Percentiles rank a stretch among this genome's conserved stretches.
Conservation (phyloP, 2,113 vertebrate genomes). For the Lucifuga dentata region DNA sequence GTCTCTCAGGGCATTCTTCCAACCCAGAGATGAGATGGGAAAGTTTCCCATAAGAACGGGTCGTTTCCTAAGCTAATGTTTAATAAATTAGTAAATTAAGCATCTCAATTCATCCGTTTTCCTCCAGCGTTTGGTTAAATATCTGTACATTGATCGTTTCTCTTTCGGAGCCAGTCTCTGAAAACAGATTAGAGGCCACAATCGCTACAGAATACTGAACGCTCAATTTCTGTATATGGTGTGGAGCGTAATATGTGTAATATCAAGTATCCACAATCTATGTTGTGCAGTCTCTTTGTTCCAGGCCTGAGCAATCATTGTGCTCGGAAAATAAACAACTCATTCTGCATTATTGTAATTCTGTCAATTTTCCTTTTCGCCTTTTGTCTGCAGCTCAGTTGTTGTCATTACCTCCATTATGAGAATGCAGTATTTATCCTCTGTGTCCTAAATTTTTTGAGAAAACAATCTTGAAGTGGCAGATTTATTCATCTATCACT, state of each 20-base stretch:
- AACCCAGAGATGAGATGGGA: slow-evolving; percentile 58
- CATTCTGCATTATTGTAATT: background rate
- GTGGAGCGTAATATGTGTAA: background rate
- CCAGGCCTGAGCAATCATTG: too few species aligned
- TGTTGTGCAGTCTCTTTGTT: too few species aligned
- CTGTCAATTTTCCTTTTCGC: background rate
- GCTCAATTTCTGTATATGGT: slow-evolving; percentile 2
- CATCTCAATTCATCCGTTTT: slow-evolving; percentile 31
- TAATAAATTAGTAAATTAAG: slow-evolving; percentile 51
- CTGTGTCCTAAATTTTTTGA: too few species aligned
- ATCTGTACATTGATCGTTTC: slow-evolving; percentile 24
- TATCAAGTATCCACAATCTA: background rate
- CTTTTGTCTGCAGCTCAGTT: background rate
- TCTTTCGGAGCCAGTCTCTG: background rate
- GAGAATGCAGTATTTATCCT: too few species aligned
- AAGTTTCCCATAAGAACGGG: slow-evolving; percentile 28
- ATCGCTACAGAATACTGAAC: background rate
- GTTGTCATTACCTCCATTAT: background rate
- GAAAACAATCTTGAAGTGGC: too few species aligned
- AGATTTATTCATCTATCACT: too few species aligned
- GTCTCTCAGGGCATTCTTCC: slow-evolving; percentile 56
- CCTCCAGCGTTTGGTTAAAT: slow-evolving; percentile 34
- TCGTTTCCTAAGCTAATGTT: slow-evolving; percentile 57
- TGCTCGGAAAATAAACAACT: background rate
- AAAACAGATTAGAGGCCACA: background rate